These are phyloP conservation scores for Pangasius sanitwongsei DNA, from an alignment of 2,797 vertebrate genomes.

Conservation along the genomic window DNA sequence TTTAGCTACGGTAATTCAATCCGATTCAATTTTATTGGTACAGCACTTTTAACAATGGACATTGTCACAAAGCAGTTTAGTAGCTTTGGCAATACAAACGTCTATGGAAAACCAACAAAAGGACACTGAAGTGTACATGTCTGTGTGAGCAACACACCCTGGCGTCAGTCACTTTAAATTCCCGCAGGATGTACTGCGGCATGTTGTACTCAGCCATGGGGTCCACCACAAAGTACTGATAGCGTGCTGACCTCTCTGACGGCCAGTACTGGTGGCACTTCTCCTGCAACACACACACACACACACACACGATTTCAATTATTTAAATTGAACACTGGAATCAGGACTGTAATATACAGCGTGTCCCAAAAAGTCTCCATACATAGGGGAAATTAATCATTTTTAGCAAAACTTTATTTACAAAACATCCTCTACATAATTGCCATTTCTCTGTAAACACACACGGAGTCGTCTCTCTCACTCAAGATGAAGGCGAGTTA, in stretches of 20 bases:
- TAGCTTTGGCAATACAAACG: neutral
- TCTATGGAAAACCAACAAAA: neutral
- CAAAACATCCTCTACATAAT: too few relatives aligned
- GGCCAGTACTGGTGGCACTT: conserved; percentile 99
- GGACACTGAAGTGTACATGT: neutral
- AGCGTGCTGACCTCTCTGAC: conserved; percentile 93
- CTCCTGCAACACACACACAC: conserved; percentile 77
- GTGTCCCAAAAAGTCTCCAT: too few relatives aligned
- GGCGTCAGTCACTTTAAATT: conserved; percentile 99
- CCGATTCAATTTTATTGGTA: neutral
- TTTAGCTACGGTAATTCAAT: neutral
- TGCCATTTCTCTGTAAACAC: too few relatives aligned
- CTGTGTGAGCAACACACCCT: conserved; percentile 80
- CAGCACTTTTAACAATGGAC: neutral
- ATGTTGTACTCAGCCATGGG: conserved; percentile 99
- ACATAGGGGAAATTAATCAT: too few relatives aligned
- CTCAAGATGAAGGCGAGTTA: too few relatives aligned
- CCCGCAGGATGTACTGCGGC: conserved; percentile 96
- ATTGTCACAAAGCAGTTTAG: neutral
- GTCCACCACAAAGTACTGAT: conserved; percentile 99
- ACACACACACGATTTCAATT: conserved; percentile 22
- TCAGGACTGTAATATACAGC: neutral
- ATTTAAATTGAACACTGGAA: neutral
- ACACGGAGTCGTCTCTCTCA: too few relatives aligned
- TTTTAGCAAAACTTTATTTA: too few relatives aligned